Evolutionary conservation across 2,888 invertebrate genomes (phyloP).

Genomic region (Cryptus armator): DNA sequence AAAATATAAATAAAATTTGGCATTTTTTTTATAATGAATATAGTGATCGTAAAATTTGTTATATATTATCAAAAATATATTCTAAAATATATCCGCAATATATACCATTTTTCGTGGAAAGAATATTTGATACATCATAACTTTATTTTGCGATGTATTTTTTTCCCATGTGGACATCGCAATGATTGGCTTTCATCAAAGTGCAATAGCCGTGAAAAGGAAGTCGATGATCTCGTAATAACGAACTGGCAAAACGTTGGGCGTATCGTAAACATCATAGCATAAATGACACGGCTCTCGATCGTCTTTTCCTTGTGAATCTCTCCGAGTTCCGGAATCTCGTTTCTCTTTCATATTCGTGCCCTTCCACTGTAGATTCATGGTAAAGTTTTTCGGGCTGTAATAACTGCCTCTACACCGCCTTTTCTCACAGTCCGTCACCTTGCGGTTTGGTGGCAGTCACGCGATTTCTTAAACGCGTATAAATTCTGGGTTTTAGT

Average conservation of each 20-base stretch:
- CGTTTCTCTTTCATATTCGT: conserved; percentile 31
- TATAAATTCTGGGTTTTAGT: conserved; percentile 47
- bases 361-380: background rate
- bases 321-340: conserved; percentile 51
- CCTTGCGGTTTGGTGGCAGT: conserved; percentile 55
- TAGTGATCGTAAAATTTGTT: no score
- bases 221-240: conserved; percentile 36
- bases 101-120: no score
- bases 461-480: conserved; percentile 62
- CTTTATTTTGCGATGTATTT: no score
- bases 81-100: no score
- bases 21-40: no score
- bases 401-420: conserved; percentile 20
- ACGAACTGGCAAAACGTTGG: conserved; percentile 11
- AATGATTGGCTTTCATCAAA: background rate
- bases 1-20: no score
- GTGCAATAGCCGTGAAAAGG: background rate
- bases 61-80: no score
- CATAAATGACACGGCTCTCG: conserved; percentile 34
- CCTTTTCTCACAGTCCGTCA: conserved; percentile 66
- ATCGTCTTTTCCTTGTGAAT: conserved; percentile 36
- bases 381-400: conserved; percentile 23
- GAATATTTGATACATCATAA: no score
- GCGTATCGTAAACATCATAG: conserved; percentile 22
- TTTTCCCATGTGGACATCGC: no score